Evolutionary conservation across 2,888 invertebrate genomes (phyloP).

Genomic region (Agrochola lota): DNA sequence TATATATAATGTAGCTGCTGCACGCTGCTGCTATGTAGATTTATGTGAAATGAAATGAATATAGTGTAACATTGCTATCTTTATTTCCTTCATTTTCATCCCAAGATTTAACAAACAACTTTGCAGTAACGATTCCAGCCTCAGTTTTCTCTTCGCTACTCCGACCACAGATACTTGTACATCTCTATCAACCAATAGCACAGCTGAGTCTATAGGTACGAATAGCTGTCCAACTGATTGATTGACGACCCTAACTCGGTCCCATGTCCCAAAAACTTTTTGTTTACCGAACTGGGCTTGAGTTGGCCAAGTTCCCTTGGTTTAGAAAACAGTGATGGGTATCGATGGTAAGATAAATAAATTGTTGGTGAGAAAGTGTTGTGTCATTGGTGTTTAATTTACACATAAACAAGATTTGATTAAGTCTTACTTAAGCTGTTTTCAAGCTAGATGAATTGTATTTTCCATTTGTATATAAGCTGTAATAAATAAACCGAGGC

Average conservation of each 20-base stretch:
- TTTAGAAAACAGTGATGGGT: constrained; percentile 51
- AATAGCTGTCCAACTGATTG: constrained; percentile 78
- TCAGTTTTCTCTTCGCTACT: background rate
- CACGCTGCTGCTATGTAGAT: background rate
- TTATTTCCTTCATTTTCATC: background rate
- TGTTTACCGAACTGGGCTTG: constrained; percentile 74
- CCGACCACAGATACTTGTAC: constrained; percentile 30
- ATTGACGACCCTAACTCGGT: constrained; percentile 79
- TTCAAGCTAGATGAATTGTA: too few relatives aligned
- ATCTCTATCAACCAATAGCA: constrained; percentile 37
- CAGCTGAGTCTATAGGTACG: constrained; percentile 69
- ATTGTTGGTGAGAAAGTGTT: constrained; percentile 38
- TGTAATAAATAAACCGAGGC: too few relatives aligned
- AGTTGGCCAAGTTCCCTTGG: constrained; percentile 66
- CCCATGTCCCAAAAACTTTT: constrained; percentile 78
- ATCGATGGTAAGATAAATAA: constrained; percentile 60
- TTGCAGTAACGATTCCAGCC: background rate
- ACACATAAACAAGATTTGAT: background rate
- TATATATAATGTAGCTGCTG: too few relatives aligned
- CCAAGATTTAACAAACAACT: background rate
- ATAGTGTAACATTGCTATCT: background rate
- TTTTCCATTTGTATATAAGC: too few relatives aligned
- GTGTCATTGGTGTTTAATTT: constrained; percentile 38
- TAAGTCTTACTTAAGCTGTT: too few relatives aligned
- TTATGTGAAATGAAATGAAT: background rate